Base-by-base conservation (phyloP, 2,888 invertebrate species). In the Epistrophe grossulariae region DNA sequence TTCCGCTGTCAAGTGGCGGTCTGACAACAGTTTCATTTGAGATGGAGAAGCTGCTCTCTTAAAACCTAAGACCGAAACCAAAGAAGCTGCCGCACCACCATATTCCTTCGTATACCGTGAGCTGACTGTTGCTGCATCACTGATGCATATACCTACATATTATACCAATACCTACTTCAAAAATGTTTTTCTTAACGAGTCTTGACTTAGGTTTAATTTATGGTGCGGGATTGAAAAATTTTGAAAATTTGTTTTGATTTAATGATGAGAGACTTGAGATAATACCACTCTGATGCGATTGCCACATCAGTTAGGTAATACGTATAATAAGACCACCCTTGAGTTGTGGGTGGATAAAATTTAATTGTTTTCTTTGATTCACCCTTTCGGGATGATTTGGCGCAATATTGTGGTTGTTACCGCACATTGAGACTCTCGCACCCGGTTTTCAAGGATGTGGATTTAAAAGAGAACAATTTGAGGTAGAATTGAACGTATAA, bases 1-100 rank as follows among this genome's bases (percentile, higher is more conserved):
- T 87, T 87, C 82, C 87, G 85, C 79, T 83, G 87, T 87, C 82
- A 87, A 87, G 87, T 79, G 76, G 73, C 82, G 71, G 52, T 78
- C 84, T 72, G 73, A 85, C 78, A 81, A 85, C 85, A 85, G 85
- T 85, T 85, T 78, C 85, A 81, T 80, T 80, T 60, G 77, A 72
- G 48, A 50, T 81, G 77, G 68, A 78, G 74, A 40, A 64, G 60
- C 71, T 62, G 57, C 76, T 70, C 79, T 70, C 48, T 70, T 48
- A 35, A 78, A 55, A 70, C 68, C 68, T 55, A 40, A 60, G 70
- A 79, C 74, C 79, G 35, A 24, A 74, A 28, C 50, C 45, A 8
- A 79, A 84, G 84, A 84, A 70, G 48, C 71, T 72, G 66, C 84
- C 79, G 84, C 84, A 45, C 28, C 35, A 19, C 2, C 35, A 35